Evolutionary conservation across 2,888 invertebrate species (phyloP).

Genomic region (Dusona sp.): DNA sequence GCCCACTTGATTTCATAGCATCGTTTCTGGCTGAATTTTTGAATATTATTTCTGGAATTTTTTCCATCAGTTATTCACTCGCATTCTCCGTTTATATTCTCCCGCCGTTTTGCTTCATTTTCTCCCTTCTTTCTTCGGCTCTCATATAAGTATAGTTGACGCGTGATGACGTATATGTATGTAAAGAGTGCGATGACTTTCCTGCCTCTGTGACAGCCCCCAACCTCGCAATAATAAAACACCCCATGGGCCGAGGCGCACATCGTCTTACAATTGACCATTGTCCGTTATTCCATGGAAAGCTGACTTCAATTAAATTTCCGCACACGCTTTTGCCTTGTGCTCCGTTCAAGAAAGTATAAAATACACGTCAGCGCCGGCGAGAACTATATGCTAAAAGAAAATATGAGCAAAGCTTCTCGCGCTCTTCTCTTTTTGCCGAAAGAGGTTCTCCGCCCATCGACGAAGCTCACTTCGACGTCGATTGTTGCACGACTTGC

Average conservation of each 20-base stretch:
- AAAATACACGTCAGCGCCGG: conserved; percentile 58
- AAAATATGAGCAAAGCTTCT: conserved; percentile 45
- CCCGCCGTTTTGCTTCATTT: conserved; percentile 16
- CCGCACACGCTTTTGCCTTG: conserved; percentile 77
- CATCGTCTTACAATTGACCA: conserved; percentile 77
- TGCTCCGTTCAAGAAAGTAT: conserved; percentile 33
- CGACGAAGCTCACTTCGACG: conserved; percentile 62
- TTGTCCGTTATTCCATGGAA: conserved; percentile 79
- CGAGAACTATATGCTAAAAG: conserved; percentile 19
- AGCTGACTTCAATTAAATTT: conserved; percentile 83
- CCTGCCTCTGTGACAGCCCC: conserved; percentile 72
- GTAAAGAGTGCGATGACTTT: conserved; percentile 43
- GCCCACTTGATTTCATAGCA: conserved; percentile 74
- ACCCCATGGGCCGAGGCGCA: conserved; percentile 76
- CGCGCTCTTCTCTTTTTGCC: conserved; percentile 39
- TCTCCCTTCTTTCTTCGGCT: not conserved
- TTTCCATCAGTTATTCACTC: conserved; percentile 45
- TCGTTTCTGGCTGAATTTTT: conserved; percentile 45
- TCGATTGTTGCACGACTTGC: conserved; percentile 73
- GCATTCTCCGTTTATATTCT: conserved; percentile 38
- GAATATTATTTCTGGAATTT: conserved; percentile 66
- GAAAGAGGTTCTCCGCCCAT: conserved; percentile 75
- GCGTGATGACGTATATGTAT: not conserved
- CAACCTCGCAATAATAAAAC: conserved; percentile 82
- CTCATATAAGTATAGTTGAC: not conserved